Evolutionary conservation across 2,113 vertebrate species (phyloP).

Genomic region (Nyctereutes procyonoides): DNA sequence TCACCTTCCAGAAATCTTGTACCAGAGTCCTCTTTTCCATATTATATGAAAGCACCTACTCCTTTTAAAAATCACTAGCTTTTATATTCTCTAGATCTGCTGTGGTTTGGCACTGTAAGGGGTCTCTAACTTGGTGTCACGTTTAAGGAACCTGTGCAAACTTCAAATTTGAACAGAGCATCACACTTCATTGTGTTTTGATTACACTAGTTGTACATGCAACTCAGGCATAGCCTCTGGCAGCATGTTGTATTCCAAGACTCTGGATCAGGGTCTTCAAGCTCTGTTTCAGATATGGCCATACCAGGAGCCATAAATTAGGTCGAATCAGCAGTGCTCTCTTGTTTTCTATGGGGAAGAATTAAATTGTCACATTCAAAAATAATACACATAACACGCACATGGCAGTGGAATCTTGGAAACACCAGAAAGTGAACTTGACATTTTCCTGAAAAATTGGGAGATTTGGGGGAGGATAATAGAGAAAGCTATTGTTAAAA

Average conservation of each 20-base stretch:
- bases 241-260: neutral
- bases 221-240: neutral
- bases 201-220: neutral
- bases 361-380: conserved; percentile 11
- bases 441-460: neutral
- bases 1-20: neutral
- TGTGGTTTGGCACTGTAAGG: neutral
- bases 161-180: neutral
- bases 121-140: neutral
- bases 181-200: neutral
- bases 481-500: neutral
- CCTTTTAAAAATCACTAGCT: neutral
- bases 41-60: neutral
- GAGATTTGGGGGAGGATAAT: neutral
- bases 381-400: neutral
- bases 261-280: neutral
- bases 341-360: neutral
- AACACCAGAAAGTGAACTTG: neutral
- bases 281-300: neutral
- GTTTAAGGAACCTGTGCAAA: neutral
- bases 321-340: neutral
- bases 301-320: neutral
- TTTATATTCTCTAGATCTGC: neutral
- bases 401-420: neutral
- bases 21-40: neutral